Evolutionary conservation across 2,888 invertebrate species (phyloP), one percentile per base, ranked within the genome.

Genomic region (Eristalis arbustorum): DNA sequence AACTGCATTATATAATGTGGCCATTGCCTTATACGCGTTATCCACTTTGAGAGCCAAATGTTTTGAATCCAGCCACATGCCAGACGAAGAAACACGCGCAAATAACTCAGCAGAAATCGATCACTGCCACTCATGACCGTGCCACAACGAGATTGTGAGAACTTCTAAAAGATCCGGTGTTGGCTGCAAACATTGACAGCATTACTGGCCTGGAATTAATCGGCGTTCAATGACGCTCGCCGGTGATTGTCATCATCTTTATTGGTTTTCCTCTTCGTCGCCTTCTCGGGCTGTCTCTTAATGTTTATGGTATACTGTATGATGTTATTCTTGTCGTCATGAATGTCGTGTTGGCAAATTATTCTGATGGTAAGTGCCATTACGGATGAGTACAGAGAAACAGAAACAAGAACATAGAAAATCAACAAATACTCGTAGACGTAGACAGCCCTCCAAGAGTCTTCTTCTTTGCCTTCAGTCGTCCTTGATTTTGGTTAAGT

Each of bases 131-230:
- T 67, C 84, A 84, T 79, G 75, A 78, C 74, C 64, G 56, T 71
- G 34, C 22, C 64, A 42, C 71, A 68, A 63, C 56, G 71, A 78
- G 71, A 78, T 78, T 78, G 77, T 67, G 40, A 84, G 37, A 79
- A 79, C 84, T 83, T 83, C 83, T 84, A 84, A 84, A 64, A 63
- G 40, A 75, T 57, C 62, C 67, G 67, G 31, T 34, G 49, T 56
- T 68, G 57, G 28, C 57, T 64, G 68, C 62, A 66, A 68, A 69
- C 64, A 72, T 68, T 59, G 78, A 78, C 57, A 78, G 78, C 78
- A 72, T 67, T 67, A 63, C 68, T 74, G 49, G 42, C 28, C 72
- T 64, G 68, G 56, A 68, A 78, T 73, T 73, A 67, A 78, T 78
- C 83, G 22, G 56, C 49, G 67, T 13, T 62, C 67, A 64, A 49